phyloP scores from a whole-genome alignment of 2,113 vertebrate species.

The Heterotis niloticus region DNA sequence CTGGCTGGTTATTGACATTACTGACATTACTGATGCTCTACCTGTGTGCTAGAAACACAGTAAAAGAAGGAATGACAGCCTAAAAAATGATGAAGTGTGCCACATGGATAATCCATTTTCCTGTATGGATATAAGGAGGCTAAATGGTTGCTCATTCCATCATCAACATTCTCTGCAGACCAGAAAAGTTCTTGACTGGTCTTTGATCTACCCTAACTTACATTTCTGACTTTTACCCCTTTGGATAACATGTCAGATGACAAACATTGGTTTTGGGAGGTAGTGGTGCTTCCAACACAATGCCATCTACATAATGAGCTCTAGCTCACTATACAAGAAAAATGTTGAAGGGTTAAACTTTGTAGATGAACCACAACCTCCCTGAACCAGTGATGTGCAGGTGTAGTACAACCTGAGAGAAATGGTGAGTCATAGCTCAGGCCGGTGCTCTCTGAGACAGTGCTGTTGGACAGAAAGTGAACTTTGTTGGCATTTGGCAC shows the following conservation, averaged over 20 bases:
- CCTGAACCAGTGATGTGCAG: background rate
- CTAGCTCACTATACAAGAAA: no score
- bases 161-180: background rate
- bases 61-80: background rate
- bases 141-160: background rate
- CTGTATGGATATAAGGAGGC: background rate
- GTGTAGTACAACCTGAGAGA: background rate
- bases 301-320: background rate
- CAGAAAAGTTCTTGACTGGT: no score
- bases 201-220: background rate
- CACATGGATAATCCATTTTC: background rate
- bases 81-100: background rate
- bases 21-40: background rate
- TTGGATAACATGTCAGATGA: background rate
- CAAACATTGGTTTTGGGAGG: background rate
- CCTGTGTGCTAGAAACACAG: background rate
- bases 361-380: background rate
- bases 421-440: background rate
- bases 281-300: background rate
- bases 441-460: background rate
- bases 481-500: background rate
- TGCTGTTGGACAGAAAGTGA: background rate
- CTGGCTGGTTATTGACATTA: background rate
- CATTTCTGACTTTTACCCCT: background rate
- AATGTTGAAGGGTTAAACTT: no score